Evolutionary conservation across 2,888 invertebrate genomes (phyloP), one percentile per base, ranked within the genome.

Genomic region (Phymatocera aterrima): DNA sequence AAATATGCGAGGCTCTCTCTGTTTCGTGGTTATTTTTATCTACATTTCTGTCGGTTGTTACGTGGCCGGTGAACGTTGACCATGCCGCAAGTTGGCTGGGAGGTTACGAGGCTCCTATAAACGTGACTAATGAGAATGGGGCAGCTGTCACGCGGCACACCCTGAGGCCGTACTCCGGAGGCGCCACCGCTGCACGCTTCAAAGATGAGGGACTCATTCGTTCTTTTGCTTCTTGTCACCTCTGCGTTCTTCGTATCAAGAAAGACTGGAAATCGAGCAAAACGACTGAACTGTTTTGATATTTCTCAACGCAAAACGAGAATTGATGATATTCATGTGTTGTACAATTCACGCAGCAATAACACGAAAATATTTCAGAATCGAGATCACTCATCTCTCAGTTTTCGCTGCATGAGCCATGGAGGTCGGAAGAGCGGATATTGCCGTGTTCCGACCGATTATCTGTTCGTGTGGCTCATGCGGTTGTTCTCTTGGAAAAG

Each of bases 101-200:
- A 77, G 57, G 82, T 79, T 78, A 80, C 77, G 79, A 78, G 80
- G 78, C 79, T 75, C 79, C 80, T 83, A 84, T 82, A 82, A 84
- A 85, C 82, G 83, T 85, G 84, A 85, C 85, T 85, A 85, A 85
- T 85, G 82, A 83, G 83, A 83, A 83, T 81, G 81, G 80, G 82
- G 81, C 83, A 83, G 82, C 82, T 83, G 81, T 80, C 81, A 84
- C 80, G 79, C 80, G 83, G 81, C 81, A 80, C 79, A 80, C 80
- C 82, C 80, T 81, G 80, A 70, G 80, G 77, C 79, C 78, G 70
- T 24, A n/a, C 28, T 46, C 24, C 24, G 48, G 65, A 70, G 70
- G 70, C 70, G 70, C 61, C 61, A 34, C n/a, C 46, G 68, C 28
- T 68, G 24, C 46, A 68, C 46, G 40, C 46, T 64, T n/a, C 61